Evolutionary conservation across 92 coral and sea anemone species (phyloP), one percentile per base, ranked within the genome.

Genomic region (Epizoanthus illoricatus): DNA sequence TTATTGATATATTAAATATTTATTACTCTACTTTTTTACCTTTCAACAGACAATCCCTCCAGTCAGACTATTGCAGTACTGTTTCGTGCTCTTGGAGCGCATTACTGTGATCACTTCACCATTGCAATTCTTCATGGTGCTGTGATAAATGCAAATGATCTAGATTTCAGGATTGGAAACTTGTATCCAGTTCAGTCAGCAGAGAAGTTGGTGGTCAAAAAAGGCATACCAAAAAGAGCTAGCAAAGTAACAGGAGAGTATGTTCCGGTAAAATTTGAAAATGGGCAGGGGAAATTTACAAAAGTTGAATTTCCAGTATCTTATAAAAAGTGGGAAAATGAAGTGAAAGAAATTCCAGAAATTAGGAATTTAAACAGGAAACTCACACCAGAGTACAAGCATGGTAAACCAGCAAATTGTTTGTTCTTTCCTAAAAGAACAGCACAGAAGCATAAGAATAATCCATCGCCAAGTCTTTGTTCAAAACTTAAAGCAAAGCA

Each of bases 91-190:
- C 2, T 68, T 15, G 75, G 76, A 52, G 75, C 76, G 7, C 15
- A 33, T 5, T 49, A 73, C 12, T 61, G 60, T 39, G 64, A 68
- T 49, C 75, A 68, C 49, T 81, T 67, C 42, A 81, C 85, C 23
- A 40, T 81, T 2, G 85, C 60, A 4, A 19, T 81, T 19, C 49
- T 81, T 40, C 76, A 68, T 81, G 85, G 85, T 81, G 85, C 85
- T 43, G 49, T 71, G 17, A 23, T 81, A 5, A 69, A 68, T 67
- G 0, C 36, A 21, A 19, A 43, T 15, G 85, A 81, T 8, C 76
- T 67, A 19, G 63, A 7, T 13, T 20, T 59, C 85, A 81, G 52
- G 20, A 18, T 68, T 58, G 65, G 47, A 33, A 21, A 12, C 11
- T 23, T 54, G 42, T 71, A 71, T 71, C 75, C 75, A 15, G 75